phyloP scores from a whole-genome alignment of 2,797 vertebrate species.

The Lerista edwardsae region DNA sequence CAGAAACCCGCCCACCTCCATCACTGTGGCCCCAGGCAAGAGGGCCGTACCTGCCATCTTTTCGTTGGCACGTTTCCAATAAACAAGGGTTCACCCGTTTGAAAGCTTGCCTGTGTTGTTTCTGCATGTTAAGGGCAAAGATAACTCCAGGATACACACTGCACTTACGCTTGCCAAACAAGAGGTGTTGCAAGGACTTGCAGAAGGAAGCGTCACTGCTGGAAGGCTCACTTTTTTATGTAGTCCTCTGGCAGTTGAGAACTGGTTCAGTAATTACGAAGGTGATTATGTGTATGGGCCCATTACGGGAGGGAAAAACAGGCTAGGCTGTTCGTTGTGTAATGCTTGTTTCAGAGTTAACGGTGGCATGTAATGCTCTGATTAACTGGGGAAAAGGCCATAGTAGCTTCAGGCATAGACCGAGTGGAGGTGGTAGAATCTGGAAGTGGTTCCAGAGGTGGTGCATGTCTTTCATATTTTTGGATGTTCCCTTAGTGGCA shows the following conservation, averaged over 20 bases:
- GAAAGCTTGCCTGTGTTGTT: not conserved
- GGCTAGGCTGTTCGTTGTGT: not conserved
- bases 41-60: slow-evolving; percentile 23
- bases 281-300: too few relatives aligned
- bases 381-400: not conserved
- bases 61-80: slow-evolving; percentile 33
- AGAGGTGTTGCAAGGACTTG: not conserved
- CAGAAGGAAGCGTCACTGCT: not conserved
- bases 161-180: not conserved
- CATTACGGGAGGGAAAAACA: not conserved
- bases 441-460: not conserved
- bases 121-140: not conserved
- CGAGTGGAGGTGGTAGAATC: not conserved
- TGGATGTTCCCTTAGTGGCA: too few relatives aligned
- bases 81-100: slow-evolving; percentile 48
- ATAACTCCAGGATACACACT: too few relatives aligned
- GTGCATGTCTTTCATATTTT: not conserved
- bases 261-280: too few relatives aligned
- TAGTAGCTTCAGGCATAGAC: not conserved
- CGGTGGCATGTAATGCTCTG: too few relatives aligned
- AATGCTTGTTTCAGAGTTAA: not conserved
- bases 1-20: not conserved
- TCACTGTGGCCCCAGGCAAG: slow-evolving; percentile 24
- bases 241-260: not conserved
- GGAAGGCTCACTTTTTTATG: not conserved